These are phyloP conservation scores for Drosophila parabipectinata DNA, from an alignment of 1,140 invertebrate genomes.

Conservation along the genomic window DNA sequence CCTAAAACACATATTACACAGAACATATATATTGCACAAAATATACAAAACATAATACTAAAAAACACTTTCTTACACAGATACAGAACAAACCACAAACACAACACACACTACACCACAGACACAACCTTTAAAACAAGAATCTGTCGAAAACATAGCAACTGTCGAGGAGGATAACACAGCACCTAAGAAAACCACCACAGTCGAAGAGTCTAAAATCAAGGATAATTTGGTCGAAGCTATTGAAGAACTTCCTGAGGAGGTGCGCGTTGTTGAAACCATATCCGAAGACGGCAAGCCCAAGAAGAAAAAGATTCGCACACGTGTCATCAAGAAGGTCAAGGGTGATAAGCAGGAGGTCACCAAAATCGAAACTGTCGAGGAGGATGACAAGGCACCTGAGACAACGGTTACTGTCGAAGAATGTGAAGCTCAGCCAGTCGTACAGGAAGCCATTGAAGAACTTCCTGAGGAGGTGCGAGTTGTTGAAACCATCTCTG, in stretches of 20 bases:
- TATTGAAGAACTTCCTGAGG: neutral
- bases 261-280: neutral
- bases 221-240: neutral
- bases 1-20: slow-evolving; percentile 83
- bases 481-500: neutral
- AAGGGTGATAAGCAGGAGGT: neutral
- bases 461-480: neutral
- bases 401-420: neutral
- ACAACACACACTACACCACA: slow-evolving; percentile 85
- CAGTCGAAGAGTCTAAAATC: neutral
- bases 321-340: neutral
- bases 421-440: neutral
- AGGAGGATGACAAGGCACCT: neutral
- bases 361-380: neutral
- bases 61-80: slow-evolving; percentile 82
- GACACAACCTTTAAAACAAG: slow-evolving; percentile 76
- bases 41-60: slow-evolving; percentile 54
- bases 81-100: slow-evolving; percentile 84
- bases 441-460: neutral
- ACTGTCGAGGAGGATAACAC: neutral
- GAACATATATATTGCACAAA: slow-evolving; percentile 55
- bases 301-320: neutral
- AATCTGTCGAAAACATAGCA: slow-evolving; percentile 83
- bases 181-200: neutral
- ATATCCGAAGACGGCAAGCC: neutral